A percentile compares a stretch with the other conserved stretches of the same genome.
Conservation (phyloP, 2,113 vertebrate genomes). For the Elaphurus davidianus region DNA sequence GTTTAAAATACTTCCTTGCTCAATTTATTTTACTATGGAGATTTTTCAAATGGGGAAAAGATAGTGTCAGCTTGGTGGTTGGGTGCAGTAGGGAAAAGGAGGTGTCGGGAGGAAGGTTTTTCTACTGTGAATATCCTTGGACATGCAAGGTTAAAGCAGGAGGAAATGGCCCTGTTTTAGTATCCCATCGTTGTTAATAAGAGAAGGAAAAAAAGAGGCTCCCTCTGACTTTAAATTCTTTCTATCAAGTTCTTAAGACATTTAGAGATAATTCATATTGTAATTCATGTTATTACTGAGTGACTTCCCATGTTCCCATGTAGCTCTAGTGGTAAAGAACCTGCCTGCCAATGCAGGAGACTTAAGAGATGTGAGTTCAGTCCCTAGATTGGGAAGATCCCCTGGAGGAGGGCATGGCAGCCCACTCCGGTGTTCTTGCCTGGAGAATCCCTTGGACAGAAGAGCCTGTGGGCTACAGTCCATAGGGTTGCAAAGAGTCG, state of each 20-base stretch:
- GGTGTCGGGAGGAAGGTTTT: not conserved
- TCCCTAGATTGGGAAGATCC: not conserved
- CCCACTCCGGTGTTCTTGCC: not conserved
- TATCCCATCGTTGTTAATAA: not conserved
- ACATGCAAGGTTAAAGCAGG: not conserved
- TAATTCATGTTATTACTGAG: not conserved
- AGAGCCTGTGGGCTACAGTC: not conserved
- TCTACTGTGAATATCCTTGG: not conserved
- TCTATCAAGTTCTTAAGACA: not conserved
- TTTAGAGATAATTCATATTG: not conserved
- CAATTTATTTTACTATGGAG: slow-evolving; percentile 35
- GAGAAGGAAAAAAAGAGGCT: not conserved
- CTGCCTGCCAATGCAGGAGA: not conserved
- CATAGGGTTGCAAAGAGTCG: not conserved
- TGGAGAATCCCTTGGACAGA: not conserved
- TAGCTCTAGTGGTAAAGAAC: not conserved
- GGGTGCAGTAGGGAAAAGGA: not conserved
- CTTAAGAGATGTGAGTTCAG: not conserved
- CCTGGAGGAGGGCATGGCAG: not conserved
- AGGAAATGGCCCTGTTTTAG: not conserved
- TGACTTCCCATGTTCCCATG: not conserved
- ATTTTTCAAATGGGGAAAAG: slow-evolving; percentile 2
- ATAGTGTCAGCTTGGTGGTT: not conserved
- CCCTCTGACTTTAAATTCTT: not conserved
- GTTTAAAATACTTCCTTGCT: slow-evolving; percentile 46